These are phyloP conservation scores for Ascaphus truei DNA, from an alignment of 2,113 vertebrate species.

Conservation along the genomic window DNA sequence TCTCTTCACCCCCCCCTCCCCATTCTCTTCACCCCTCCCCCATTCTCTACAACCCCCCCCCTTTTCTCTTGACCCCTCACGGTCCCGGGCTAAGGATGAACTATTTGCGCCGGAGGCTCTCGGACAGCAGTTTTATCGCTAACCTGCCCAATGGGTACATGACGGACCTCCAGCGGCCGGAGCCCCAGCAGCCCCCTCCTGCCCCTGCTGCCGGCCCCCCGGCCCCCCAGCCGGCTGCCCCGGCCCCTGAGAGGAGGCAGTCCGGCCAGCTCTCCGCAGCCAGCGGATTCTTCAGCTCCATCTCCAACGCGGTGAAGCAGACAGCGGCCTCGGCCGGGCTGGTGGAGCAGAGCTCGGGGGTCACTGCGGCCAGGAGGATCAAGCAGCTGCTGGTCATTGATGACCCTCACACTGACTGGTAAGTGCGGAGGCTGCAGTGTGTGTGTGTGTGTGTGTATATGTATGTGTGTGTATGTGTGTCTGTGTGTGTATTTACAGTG, in stretches of 20 bases:
- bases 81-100: conserved; percentile 86
- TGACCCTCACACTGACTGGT: conserved; percentile 91
- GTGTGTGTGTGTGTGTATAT: too few species aligned
- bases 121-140: conserved; percentile 96
- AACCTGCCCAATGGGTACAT: conserved; percentile 96
- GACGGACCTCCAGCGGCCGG: conserved; percentile 86
- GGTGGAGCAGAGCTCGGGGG: conserved; percentile 70
- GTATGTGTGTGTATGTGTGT: too few species aligned
- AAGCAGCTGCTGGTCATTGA: conserved; percentile 91
- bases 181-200: conserved; percentile 60
- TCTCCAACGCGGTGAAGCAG: conserved; percentile 92
- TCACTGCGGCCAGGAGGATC: conserved; percentile 70
- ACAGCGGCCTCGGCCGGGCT: conserved; percentile 77
- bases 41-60: background rate
- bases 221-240: conserved; percentile 47
- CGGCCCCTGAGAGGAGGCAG: conserved; percentile 53
- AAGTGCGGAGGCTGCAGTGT: too few species aligned
- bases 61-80: conserved; percentile 6
- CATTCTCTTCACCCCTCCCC: too few species aligned
- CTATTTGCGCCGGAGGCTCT: conserved; percentile 91
- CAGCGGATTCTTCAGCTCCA: conserved; percentile 90
- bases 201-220: conserved; percentile 43
- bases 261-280: conserved; percentile 55
- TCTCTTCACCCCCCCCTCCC: too few species aligned
- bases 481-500: too few species aligned